phyloP scores from a whole-genome alignment of 2,113 vertebrate genomes.

The Mandrillus leucophaeus region DNA sequence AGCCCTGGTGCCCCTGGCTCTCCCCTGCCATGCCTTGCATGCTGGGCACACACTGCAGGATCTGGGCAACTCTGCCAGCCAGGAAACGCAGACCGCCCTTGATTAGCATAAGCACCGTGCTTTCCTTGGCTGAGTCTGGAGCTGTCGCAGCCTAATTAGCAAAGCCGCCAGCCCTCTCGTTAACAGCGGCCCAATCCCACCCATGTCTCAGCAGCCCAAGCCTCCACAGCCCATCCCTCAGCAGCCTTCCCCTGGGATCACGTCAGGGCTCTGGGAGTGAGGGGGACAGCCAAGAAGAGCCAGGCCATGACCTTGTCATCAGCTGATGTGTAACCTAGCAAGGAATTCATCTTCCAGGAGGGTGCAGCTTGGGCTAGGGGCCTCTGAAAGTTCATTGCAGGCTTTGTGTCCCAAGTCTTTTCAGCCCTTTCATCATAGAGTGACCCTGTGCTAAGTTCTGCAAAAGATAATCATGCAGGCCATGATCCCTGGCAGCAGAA shows the following conservation, averaged over 20 bases:
- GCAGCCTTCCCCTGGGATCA: not conserved
- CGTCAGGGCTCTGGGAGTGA: not conserved
- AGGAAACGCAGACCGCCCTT: conserved; percentile 22
- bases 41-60: not conserved
- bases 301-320: not conserved
- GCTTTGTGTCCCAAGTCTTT: not conserved
- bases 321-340: not conserved
- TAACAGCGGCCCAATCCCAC: not conserved
- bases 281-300: not conserved
- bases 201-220: not conserved
- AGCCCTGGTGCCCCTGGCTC: not conserved
- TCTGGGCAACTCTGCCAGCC: not conserved
- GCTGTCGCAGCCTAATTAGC: conserved; percentile 61
- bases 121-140: conserved; percentile 62
- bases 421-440: not conserved
- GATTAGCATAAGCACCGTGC: conserved; percentile 44
- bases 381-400: not conserved
- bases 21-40: not conserved
- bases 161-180: conserved; percentile 57
- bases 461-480: not conserved
- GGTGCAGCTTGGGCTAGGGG: not conserved
- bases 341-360: not conserved
- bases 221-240: not conserved
- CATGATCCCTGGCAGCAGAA: not conserved
- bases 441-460: not conserved